Conservation (phyloP, 1,140 invertebrate genomes). For the Listronotus oregonensis region DNA sequence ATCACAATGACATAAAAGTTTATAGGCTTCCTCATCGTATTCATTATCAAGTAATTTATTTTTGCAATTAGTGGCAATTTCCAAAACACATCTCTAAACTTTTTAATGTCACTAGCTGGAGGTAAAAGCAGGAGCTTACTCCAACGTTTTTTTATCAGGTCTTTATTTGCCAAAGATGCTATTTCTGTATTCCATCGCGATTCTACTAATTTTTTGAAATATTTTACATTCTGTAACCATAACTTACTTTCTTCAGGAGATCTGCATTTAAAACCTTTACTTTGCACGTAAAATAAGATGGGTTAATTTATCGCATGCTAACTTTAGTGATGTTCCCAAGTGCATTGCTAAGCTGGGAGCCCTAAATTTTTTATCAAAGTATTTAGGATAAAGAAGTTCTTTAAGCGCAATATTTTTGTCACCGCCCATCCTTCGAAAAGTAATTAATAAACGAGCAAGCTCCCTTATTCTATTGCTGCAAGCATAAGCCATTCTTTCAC, state of each 20-base stretch:
- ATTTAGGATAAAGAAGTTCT: too few relatives aligned
- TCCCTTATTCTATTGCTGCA: constrained; percentile 38
- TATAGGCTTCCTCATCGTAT: constrained; percentile 15
- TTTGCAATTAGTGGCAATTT: too few relatives aligned
- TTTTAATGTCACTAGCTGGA: constrained; percentile 36
- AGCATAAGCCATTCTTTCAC: constrained; percentile 21
- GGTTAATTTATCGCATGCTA: constrained; percentile 27
- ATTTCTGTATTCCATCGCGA: constrained; percentile 38
- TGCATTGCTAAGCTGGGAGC: constrained; percentile 37
- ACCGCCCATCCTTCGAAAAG: too few relatives aligned
- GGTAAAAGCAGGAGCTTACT: constrained; percentile 39
- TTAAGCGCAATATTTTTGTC: too few relatives aligned
- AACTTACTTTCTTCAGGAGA: constrained; percentile 10
- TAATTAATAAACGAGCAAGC: constrained; percentile 34
- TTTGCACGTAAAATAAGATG: constrained; percentile 35
- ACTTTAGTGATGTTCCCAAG: constrained; percentile 31
- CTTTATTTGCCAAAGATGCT: constrained; percentile 39
- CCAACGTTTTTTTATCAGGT: constrained; percentile 39
- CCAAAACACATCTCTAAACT: constrained; percentile 30
- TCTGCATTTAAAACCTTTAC: constrained; percentile 31
- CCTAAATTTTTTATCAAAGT: constrained; percentile 29
- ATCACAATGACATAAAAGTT: constrained; percentile 12
- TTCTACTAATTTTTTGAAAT: constrained; percentile 33
- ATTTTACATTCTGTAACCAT: constrained; percentile 34
- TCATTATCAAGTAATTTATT: too few relatives aligned